Evolutionary conservation across 1,140 invertebrate species (phyloP), one percentile per base, ranked within the genome.

Genomic region (Sitophilus oryzae): DNA sequence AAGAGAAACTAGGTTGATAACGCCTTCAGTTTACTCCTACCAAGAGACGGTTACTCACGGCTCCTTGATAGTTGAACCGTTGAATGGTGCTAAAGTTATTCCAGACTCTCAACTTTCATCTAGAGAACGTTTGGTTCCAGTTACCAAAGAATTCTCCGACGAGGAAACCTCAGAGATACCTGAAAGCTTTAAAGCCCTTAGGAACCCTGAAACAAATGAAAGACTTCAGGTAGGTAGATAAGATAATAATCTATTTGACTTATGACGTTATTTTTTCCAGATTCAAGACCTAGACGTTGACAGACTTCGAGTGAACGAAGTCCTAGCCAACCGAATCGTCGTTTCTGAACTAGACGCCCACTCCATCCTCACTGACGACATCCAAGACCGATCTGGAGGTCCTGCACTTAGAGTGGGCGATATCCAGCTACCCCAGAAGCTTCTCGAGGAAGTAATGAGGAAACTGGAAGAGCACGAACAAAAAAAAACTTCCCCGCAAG

Each of bases 261-360:
- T n/a, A n/a, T n/a, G n/a, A n/a, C n/a, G n/a, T n/a, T n/a, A n/a
- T n/a, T n/a, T n/a, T 44, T 68, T 89, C 16, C 82, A 86, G 70
- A 80, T 88, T 0, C 71, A 72, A n/a, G 85, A 89, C 64, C 73
- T 90, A 40, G 84, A 87, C 59, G 86, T 90, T 1, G 85, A 88
- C 22, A 76, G 83, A 55, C 61, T 90, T 20, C 86, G 80, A 60
- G 87, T 89, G 4, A 82, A 82, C 20, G 84, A 87, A 60, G 68
- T 90, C 15, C 81, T 88, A 65, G 86, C 87, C 0, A 81, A 81
- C 34, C 87, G 85, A 67, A 86, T 90, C 43, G 73, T 82, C 14
- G 86, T 88, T 0, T 89, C 86, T 1, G 86, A 89, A 66, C 81
- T 91, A 30, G 86, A 89, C 65, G 81, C 85, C 1, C 75, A 79